Evolutionary conservation across 2,888 invertebrate genomes (phyloP), one percentile per base, ranked within the genome.

Genomic region (Anodontia alba): DNA sequence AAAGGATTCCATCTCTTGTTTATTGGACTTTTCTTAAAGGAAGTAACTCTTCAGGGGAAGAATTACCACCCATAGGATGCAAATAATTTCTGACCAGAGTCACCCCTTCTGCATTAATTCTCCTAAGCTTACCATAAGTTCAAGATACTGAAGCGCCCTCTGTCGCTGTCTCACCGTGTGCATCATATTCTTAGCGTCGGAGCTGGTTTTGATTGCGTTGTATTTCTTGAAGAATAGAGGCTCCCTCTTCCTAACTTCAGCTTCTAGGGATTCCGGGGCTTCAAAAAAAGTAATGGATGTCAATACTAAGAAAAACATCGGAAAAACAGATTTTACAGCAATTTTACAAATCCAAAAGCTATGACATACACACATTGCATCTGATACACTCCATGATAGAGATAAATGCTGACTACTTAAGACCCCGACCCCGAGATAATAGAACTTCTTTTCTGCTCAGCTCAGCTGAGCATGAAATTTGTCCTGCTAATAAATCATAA

Each of bases 181-280:
- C 15, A 88, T 62, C 29, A 89, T 75, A 20, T 66, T 77, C 38
- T 85, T 83, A 36, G 86, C 84, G 10, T 90, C 90, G 3, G 77
- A 26, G 8, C 66, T 66, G 5, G 84, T 77, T 73, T 88, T 89
- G 38, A 83, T 62, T 67, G 80, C 78, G 42, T 76, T 73, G 73
- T 88, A 89, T 74, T 86, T 84, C 80, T 87, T 88, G 72, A 83
- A 90, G 29, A 83, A 73, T n/a, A 85, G 42, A 0, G 86, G 85
- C 46, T 88, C 88, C 75, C 78, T 84, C 54, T 85, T 86, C 38
- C 73, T 82, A 0, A 80, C 81, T 33, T 84, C 85, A 1, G 67
- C 54, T 51, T 88, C 89, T 20, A 72, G 76, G 3, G 76, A 84
- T 10, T 79, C 80, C 1, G 84, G 80, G 26, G 84, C 90, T 90